Evolutionary conservation across 1,140 invertebrate species (phyloP), one percentile per base, ranked within the genome.

Genomic region (Plutomurus gul): DNA sequence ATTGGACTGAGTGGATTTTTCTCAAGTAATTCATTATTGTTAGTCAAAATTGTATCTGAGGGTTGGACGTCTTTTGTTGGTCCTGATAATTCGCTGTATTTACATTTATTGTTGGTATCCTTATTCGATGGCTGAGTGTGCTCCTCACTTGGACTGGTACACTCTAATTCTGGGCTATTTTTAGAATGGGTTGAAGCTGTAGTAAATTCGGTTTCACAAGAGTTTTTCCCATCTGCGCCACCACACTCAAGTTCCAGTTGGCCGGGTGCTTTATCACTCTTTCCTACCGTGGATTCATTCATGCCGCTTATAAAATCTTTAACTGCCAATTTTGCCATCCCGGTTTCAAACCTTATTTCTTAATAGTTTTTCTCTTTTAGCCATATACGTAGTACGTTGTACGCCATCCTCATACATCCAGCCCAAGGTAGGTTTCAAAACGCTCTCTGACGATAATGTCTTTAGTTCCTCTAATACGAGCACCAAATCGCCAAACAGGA

Each of bases 21-120:
- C 8, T 65, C 56, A 4, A 65, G 16, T 43, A 8, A 8, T 13
- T 72, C 70, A 20, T 43, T 56, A 27, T 56, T 39, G 22, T 43
- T 43, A n/a, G 18, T 11, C 10, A 10, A 33, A 65, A 33, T 65
- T 13, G 56, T n/a, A 65, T 65, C 27, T 65, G 56, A 30, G 25
- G 10, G 7, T 18, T 65, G 56, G 56, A 65, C 56, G 25, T 72
- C 70, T 72, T 43, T 72, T 72, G 18, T 27, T 30, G 56, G 70
- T 30, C 33, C 70, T 72, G 70, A 72, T 10, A 72, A 39, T 40
- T 43, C 22, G 20, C 25, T 72, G 70, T 72, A 36, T 72, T 72
- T 43, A 72, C 11, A 30, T 65, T 65, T 36, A 65, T 65, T 65
- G 56, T 65, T 27, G n/a, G n/a, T 4, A 36, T 65, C 20, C 39